A percentile compares a stretch with the other conserved stretches of the same genome.
phyloP scores from a whole-genome alignment of 2,888 invertebrate species.

The Dexiosoma caninum region DNA sequence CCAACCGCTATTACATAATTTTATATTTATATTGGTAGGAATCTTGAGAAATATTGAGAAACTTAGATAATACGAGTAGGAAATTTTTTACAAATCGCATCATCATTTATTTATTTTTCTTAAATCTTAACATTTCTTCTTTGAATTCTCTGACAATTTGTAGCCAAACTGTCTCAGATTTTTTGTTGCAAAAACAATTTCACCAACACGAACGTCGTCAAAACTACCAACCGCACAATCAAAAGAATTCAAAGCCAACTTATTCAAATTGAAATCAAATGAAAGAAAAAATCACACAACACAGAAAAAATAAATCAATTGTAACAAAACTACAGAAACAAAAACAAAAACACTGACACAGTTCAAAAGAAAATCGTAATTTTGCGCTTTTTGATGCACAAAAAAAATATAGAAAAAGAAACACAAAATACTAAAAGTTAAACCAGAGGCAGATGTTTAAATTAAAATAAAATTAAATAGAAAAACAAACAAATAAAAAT shows the following conservation, averaged over 20 bases:
- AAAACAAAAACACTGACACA: slow-evolving; percentile 56
- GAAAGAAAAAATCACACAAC: slow-evolving; percentile 20
- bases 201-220: background rate
- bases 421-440: slow-evolving; percentile 12
- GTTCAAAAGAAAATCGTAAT: slow-evolving; percentile 56
- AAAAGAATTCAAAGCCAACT: slow-evolving; percentile 48
- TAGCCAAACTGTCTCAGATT: slow-evolving; percentile 56
- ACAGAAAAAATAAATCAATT: slow-evolving; percentile 22
- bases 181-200: slow-evolving; percentile 28
- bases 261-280: slow-evolving; percentile 44
- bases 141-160: slow-evolving; percentile 37
- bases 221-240: slow-evolving; percentile 13
- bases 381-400: background rate
- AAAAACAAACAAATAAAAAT: slow-evolving; percentile 19
- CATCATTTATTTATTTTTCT: background rate
- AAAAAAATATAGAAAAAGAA: background rate
- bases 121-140: slow-evolving; percentile 13
- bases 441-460: slow-evolving; percentile 50
- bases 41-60: background rate
- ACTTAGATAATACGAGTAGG: background rate
- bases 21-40: no score
- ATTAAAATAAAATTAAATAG: slow-evolving; percentile 30
- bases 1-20: no score
- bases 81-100: no score
- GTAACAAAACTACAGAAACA: no score